Evolutionary conservation across 37 sponge, comb jelly and placozoan genomes (phyloP).

Genomic region (Eunapius fragilis): DNA sequence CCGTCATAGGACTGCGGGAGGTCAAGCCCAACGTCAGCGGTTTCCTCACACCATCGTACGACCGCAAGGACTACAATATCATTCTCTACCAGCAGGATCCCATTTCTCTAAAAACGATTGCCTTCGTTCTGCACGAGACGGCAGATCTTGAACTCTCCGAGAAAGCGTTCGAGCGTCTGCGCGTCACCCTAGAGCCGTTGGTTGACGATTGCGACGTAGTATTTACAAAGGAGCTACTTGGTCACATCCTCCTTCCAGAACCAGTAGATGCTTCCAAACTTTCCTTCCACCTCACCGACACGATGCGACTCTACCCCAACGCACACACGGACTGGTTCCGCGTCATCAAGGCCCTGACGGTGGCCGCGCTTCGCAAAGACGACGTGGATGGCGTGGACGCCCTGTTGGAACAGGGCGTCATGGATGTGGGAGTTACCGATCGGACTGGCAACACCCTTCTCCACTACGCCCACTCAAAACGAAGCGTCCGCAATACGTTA

Average conservation of each 20-base stretch:
- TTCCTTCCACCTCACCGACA: background rate
- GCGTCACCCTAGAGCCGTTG: constrained; percentile 1
- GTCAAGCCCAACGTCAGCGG: constrained; percentile 9
- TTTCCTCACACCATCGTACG: constrained; percentile 1
- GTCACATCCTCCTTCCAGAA: background rate
- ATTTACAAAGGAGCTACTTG: background rate
- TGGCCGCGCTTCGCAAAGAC: constrained; percentile 8
- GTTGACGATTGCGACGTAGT: constrained; percentile 17
- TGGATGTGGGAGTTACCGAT: background rate
- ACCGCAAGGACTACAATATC: constrained; percentile 7
- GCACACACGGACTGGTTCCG: constrained; percentile 17
- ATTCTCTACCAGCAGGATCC: constrained; percentile 5
- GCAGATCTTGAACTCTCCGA: background rate
- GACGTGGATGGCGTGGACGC: background rate
- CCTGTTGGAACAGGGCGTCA: background rate
- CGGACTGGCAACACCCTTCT: background rate
- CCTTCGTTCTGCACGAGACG: constrained; percentile 3
- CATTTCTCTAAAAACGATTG: background rate
- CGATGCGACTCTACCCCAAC: background rate
- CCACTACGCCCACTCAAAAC: background rate
- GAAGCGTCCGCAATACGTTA: background rate
- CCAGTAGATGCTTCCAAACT: constrained; percentile 1
- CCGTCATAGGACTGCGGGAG: constrained; percentile 10
- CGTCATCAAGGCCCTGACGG: background rate
- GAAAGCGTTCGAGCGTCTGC: background rate